Conservation (phyloP, 2,797 vertebrate species). For the Fringilla coelebs region DNA sequence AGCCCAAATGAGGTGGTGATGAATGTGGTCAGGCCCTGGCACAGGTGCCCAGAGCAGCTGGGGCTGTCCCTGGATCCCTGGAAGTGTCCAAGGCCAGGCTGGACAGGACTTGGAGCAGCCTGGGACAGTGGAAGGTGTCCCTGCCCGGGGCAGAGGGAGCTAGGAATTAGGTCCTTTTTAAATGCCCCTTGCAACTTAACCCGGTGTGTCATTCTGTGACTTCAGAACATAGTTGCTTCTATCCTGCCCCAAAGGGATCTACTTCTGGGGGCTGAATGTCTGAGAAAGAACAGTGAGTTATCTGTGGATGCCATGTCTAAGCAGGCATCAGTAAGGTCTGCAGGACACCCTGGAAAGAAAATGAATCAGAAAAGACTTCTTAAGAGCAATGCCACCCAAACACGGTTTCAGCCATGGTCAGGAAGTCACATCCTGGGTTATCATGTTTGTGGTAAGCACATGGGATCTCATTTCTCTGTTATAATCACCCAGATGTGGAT, state of each 20-base stretch:
- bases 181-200: not conserved
- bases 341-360: not conserved
- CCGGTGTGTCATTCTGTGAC: not conserved
- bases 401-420: not conserved
- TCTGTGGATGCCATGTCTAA: not conserved
- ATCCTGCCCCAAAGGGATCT: not conserved
- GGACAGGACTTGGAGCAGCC: fast-evolving
- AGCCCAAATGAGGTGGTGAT: not conserved
- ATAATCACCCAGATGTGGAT: not conserved
- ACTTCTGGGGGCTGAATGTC: not conserved
- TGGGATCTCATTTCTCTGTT: not conserved
- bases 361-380: not conserved
- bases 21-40: not conserved
- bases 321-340: not conserved
- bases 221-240: not conserved
- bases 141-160: not conserved
- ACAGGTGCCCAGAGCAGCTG: not conserved
- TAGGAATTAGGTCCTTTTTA: not conserved
- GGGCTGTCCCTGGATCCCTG: not conserved
- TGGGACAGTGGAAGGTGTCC: not conserved
- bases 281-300: not conserved
- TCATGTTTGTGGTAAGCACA: not conserved
- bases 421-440: not conserved
- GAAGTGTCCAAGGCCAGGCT: not conserved
- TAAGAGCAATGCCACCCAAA: not conserved